Evolutionary conservation across 64 coral and sea anemone genomes (phyloP).

Genomic region (Montipora efflorescens): DNA sequence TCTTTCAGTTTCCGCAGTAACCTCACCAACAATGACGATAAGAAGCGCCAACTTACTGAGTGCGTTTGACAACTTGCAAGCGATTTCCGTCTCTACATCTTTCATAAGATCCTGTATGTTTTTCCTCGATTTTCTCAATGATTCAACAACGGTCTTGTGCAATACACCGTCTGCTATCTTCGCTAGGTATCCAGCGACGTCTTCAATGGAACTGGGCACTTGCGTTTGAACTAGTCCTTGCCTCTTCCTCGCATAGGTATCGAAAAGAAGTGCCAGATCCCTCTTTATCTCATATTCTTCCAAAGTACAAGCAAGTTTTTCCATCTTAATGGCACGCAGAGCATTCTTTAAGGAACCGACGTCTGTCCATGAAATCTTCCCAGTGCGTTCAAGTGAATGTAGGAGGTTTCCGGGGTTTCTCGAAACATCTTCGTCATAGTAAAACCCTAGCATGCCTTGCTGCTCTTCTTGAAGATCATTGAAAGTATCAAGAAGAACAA

Average conservation of each 20-base stretch:
- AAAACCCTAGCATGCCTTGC: background rate
- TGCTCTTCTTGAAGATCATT: background rate
- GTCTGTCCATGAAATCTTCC: constrained; percentile 20
- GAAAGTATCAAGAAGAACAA: background rate
- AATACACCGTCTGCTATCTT: background rate
- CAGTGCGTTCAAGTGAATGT: background rate
- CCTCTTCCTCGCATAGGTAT: background rate
- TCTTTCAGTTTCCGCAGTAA: background rate
- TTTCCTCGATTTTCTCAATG: background rate
- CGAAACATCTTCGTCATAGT: background rate
- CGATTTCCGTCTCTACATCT: background rate
- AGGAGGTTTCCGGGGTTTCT: background rate
- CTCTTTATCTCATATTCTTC: background rate
- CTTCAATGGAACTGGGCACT: background rate
- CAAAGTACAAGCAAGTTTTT: background rate
- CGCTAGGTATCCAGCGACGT: background rate
- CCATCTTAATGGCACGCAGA: background rate
- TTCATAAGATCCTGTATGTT: background rate
- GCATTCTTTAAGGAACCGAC: background rate
- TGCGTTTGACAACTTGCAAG: background rate
- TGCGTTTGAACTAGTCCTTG: background rate
- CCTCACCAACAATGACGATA: constrained; percentile 8
- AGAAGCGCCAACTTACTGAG: background rate
- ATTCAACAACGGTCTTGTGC: background rate
- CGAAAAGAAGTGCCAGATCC: background rate